These are phyloP conservation scores for Cynaeus angustus DNA, from an alignment of 2,888 invertebrate genomes.

Conservation along the genomic window DNA sequence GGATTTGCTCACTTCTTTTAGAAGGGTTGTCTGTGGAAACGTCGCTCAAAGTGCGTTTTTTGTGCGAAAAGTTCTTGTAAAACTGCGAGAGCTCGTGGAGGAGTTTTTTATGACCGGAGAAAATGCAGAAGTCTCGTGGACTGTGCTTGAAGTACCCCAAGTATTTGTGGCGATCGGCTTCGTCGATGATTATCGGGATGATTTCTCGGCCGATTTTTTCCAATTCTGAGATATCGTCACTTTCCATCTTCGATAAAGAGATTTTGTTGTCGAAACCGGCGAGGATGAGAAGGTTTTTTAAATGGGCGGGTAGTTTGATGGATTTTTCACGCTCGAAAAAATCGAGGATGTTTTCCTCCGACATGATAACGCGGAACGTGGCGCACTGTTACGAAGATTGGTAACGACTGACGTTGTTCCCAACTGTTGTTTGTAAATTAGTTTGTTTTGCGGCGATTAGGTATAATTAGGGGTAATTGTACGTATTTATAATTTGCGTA, in stretches of 20 bases:
- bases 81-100: slow-evolving; percentile 20
- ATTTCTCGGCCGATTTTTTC: slow-evolving; percentile 22
- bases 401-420: too few species aligned
- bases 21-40: background rate
- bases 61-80: slow-evolving; percentile 17
- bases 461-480: slow-evolving; percentile 11
- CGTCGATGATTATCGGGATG: slow-evolving; percentile 16
- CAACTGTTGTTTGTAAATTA: too few species aligned
- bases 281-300: slow-evolving; percentile 24
- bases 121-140: slow-evolving; percentile 8
- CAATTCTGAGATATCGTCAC: slow-evolving; percentile 22
- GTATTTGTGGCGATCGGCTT: slow-evolving; percentile 14
- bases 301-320: slow-evolving; percentile 8
- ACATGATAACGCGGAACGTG: slow-evolving; percentile 2
- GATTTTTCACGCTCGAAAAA: slow-evolving; percentile 26
- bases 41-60: slow-evolving; percentile 4
- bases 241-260: slow-evolving; percentile 29
- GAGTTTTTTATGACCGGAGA: slow-evolving; percentile 26
- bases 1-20: slow-evolving; percentile 5
- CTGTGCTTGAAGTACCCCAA: slow-evolving; percentile 5
- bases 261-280: slow-evolving; percentile 37
- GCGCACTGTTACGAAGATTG: too few species aligned
- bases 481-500: slow-evolving; percentile 12
- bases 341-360: slow-evolving; percentile 24
- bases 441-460: background rate